These are phyloP conservation scores for Nebria brevicollis DNA, from an alignment of 2,888 invertebrate species.

Conservation along the genomic window DNA sequence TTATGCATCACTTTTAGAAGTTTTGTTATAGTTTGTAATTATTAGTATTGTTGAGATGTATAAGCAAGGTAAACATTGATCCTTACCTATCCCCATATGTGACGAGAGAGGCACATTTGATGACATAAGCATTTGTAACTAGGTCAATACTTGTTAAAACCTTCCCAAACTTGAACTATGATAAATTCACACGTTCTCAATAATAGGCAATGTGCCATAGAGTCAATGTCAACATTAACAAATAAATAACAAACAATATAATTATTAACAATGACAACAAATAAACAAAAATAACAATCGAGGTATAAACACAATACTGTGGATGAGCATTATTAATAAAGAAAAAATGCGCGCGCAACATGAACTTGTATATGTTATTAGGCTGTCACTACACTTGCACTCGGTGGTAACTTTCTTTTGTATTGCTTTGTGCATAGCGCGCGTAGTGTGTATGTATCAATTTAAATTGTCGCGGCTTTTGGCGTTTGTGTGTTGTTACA, in stretches of 20 bases:
- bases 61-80: not conserved
- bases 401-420: not conserved
- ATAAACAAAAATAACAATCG: not conserved
- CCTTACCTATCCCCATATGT: constrained; percentile 37
- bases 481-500: not conserved
- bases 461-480: not conserved
- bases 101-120: constrained; percentile 24
- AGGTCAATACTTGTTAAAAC: not conserved
- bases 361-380: not conserved
- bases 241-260: not conserved
- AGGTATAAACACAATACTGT: not conserved
- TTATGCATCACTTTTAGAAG: too few species aligned
- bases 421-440: not conserved
- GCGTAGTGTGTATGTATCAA: not conserved
- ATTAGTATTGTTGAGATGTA: not conserved
- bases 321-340: too few species aligned
- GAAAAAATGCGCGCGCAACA: not conserved
- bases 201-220: not conserved
- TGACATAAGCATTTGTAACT: constrained; percentile 32
- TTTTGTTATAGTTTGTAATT: too few species aligned
- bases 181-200: not conserved
- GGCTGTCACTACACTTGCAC: not conserved
- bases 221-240: not conserved
- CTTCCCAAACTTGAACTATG: not conserved
- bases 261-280: not conserved